These are phyloP conservation scores for Drosophila ogumai DNA, from an alignment of 1,140 invertebrate genomes.

Conservation along the genomic window DNA sequence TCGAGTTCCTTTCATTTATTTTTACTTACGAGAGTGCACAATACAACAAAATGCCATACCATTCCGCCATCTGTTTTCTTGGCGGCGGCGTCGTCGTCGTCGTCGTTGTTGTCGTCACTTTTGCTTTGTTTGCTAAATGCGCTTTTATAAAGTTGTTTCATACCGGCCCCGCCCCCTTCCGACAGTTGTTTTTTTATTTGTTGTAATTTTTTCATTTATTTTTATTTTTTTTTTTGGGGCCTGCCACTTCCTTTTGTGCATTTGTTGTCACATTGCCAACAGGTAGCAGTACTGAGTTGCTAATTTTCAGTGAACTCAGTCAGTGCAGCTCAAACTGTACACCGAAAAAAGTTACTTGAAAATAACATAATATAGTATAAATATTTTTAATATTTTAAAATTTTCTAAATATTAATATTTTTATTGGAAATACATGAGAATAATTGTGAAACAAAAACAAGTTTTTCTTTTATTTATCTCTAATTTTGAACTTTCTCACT, in stretches of 20 bases:
- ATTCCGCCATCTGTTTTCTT: slow-evolving; percentile 75
- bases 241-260: slow-evolving; percentile 72
- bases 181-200: slow-evolving; percentile 7
- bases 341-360: neutral
- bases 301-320: slow-evolving; percentile 19
- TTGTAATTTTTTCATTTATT: slow-evolving; percentile 7
- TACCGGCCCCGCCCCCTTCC: slow-evolving; percentile 22
- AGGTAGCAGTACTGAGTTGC: slow-evolving; percentile 51
- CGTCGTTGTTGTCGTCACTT: slow-evolving; percentile 52
- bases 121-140: slow-evolving; percentile 78
- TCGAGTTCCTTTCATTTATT: slow-evolving; percentile 22
- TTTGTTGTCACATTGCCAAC: slow-evolving; percentile 64
- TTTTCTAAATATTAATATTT: neutral
- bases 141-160: slow-evolving; percentile 70
- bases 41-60: slow-evolving; percentile 70
- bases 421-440: neutral
- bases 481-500: slow-evolving; percentile 5
- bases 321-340: slow-evolving; percentile 47
- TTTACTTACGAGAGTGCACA: slow-evolving; percentile 46
- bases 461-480: neutral
- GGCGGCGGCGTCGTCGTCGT: slow-evolving; percentile 23
- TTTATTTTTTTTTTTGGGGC: slow-evolving; percentile 33
- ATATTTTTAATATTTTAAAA: neutral
- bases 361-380: neutral
- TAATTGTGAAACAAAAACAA: neutral